Evolutionary conservation across 2,888 invertebrate genomes (phyloP).

Genomic region (Drosophila maculinotata): DNA sequence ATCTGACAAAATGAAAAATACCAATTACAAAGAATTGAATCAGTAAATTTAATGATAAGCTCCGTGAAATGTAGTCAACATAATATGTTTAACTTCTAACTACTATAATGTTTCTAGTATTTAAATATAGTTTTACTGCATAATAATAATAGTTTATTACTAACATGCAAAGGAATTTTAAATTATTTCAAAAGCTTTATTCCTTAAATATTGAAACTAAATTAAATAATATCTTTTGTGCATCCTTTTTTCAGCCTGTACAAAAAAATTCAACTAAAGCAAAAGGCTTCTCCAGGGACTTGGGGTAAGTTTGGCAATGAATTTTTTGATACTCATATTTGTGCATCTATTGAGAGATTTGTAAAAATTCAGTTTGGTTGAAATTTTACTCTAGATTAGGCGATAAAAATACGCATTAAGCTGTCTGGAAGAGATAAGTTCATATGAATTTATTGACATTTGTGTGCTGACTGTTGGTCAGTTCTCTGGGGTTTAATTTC

Average conservation of each 20-base stretch:
- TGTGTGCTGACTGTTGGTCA: conserved; percentile 42
- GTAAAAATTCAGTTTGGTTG: conserved; percentile 30
- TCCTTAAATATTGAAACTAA: not conserved
- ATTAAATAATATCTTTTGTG: conserved; percentile 3
- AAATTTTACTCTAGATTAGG: conserved; percentile 67
- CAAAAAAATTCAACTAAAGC: conserved; percentile 6
- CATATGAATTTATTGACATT: conserved; percentile 78
- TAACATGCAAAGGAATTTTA: no score
- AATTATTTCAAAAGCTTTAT: not conserved
- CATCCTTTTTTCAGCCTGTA: conserved; percentile 18
- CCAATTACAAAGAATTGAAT: not conserved
- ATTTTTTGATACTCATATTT: conserved; percentile 21
- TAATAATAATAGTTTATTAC: no score
- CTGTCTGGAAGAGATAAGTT: conserved; percentile 78
- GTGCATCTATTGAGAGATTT: conserved; percentile 34
- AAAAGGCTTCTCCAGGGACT: conserved; percentile 27
- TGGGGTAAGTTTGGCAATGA: conserved; percentile 59
- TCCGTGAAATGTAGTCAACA: no score
- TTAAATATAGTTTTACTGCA: no score
- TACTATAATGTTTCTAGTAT: no score
- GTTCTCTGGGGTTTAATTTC: conserved; percentile 40
- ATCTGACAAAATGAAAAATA: not conserved
- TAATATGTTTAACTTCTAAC: no score
- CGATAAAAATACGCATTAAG: conserved; percentile 76
- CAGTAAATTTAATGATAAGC: no score